These are phyloP conservation scores for Aphelinus certus DNA, from an alignment of 1,140 invertebrate species.

Conservation along the genomic window DNA sequence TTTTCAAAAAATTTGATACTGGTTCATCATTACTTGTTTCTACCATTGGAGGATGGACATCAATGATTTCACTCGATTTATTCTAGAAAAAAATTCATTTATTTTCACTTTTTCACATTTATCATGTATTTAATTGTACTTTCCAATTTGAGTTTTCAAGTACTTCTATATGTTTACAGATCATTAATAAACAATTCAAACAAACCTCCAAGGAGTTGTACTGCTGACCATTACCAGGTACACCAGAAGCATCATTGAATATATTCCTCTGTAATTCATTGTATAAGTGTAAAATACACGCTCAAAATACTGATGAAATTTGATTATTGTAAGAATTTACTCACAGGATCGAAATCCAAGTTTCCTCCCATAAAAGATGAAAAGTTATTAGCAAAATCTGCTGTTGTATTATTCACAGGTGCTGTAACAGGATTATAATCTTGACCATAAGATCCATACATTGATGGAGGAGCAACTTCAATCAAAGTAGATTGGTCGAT, in stretches of 20 bases:
- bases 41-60: slow-evolving; percentile 46
- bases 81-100: slow-evolving; percentile 47
- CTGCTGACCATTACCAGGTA: slow-evolving; percentile 53
- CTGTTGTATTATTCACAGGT: slow-evolving; percentile 51
- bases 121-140: not conserved
- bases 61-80: slow-evolving; percentile 69
- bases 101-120: not conserved
- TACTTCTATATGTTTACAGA: not conserved
- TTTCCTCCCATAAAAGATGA: slow-evolving; percentile 64
- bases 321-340: not conserved
- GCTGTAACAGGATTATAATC: slow-evolving; percentile 60
- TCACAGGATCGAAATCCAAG: slow-evolving; percentile 63
- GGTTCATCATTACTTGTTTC: slow-evolving; percentile 57
- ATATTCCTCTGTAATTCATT: slow-evolving; percentile 57
- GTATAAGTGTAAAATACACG: not conserved
- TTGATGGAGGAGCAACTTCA: slow-evolving; percentile 58
- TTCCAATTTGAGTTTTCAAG: slow-evolving; percentile 4
- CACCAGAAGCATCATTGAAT: slow-evolving; percentile 56
- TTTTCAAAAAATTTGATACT: slow-evolving; percentile 62
- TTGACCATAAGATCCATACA: slow-evolving; percentile 61
- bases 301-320: slow-evolving; percentile 10
- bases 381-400: slow-evolving; percentile 61
- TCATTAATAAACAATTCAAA: not conserved
- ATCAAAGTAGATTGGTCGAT: slow-evolving; percentile 54
- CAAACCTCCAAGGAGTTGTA: slow-evolving; percentile 60